Conservation (phyloP, 2,888 invertebrate genomes). For the Sarcophaga variegata region DNA sequence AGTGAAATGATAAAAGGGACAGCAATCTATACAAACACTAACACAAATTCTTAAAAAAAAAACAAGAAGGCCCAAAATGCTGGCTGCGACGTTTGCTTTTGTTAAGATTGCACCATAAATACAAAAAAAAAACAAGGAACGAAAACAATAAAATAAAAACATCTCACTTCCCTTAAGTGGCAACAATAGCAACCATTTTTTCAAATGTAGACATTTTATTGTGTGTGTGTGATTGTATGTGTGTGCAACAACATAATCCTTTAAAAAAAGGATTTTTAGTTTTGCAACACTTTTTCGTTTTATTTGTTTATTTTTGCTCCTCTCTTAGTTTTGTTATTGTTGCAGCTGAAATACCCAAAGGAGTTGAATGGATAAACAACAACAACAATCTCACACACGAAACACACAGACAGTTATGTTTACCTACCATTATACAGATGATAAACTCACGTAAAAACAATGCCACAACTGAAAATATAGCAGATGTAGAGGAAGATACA, state of each 20-base stretch:
- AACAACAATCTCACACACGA: not conserved
- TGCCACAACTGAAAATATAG: constrained; percentile 11
- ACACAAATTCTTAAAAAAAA: not conserved
- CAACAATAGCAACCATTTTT: constrained; percentile 28
- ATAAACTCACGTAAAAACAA: not conserved
- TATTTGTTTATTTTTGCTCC: not conserved
- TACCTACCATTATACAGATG: not conserved
- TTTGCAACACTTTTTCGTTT: not conserved
- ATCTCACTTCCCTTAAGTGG: constrained; percentile 51
- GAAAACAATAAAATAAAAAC: constrained; percentile 15
- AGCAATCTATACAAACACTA: not conserved
- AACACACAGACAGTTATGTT: not conserved
- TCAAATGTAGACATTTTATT: constrained; percentile 10
- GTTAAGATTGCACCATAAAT: not conserved
- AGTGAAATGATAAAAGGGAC: constrained; percentile 19
- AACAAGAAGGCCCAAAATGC: not conserved
- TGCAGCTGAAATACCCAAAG: constrained; percentile 38
- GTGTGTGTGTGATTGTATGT: not conserved
- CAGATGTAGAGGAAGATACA: constrained; percentile 10
- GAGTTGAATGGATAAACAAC: constrained; percentile 50
- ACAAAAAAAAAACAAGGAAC: not conserved
- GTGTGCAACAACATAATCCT: not conserved
- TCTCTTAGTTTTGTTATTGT: constrained; percentile 18
- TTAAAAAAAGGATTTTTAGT: constrained; percentile 24
- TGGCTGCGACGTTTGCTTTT: not conserved